A percentile compares a stretch with the other conserved stretches of the same genome.
Conservation (phyloP, 2,888 invertebrate species). For the Agonum fuliginosum region DNA sequence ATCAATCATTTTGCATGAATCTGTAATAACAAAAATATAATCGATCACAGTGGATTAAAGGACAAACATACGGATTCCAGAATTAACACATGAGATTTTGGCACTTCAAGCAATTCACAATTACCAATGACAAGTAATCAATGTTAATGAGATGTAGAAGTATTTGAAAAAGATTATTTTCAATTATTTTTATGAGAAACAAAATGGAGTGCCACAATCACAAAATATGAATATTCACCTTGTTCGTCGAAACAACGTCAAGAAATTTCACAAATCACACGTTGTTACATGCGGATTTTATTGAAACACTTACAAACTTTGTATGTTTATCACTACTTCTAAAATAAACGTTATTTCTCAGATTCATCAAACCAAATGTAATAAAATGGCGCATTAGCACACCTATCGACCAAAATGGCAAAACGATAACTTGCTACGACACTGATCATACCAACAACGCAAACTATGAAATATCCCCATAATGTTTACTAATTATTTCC, state of each 20-base stretch:
- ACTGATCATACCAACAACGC: neutral
- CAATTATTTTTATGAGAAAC: conserved; percentile 49
- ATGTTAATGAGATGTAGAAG: conserved; percentile 38
- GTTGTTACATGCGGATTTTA: conserved; percentile 43
- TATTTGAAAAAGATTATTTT: conserved; percentile 37
- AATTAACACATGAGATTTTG: conserved; percentile 29
- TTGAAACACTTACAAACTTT: conserved; percentile 17
- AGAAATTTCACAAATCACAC: conserved; percentile 39
- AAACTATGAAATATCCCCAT: neutral
- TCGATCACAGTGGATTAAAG: conserved; percentile 25
- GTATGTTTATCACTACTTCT: conserved; percentile 25
- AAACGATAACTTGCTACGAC: conserved; percentile 47
- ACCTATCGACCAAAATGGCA: conserved; percentile 61
- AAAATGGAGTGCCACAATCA: conserved; percentile 55
- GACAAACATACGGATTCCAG: neutral
- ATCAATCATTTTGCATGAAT: conserved; percentile 80
- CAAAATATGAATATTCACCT: conserved; percentile 46
- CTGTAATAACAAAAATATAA: conserved; percentile 57
- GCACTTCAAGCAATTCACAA: conserved; percentile 15
- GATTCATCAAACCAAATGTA: conserved; percentile 47
- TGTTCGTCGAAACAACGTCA: conserved; percentile 39
- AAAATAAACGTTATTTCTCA: conserved; percentile 32
- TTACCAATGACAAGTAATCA: conserved; percentile 12
- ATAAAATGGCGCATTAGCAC: conserved; percentile 60
- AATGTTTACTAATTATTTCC: neutral